Evolutionary conservation across 2,888 invertebrate species (phyloP), one percentile per base, ranked within the genome.

Genomic region (Perizoma flavofasciatum): DNA sequence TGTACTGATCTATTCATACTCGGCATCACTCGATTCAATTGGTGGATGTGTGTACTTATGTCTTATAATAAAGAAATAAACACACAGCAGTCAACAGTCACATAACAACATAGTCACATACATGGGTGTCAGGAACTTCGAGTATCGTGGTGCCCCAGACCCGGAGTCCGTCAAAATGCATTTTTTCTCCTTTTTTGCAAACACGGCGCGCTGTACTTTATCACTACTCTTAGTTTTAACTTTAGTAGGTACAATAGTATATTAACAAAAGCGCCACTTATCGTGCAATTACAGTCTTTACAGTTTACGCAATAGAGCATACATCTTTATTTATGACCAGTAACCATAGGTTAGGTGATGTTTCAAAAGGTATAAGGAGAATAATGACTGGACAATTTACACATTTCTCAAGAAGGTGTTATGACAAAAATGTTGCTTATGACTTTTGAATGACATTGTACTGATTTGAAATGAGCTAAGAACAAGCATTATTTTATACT

Each of bases 181-280:
- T 22, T 37, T 37, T 37, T 37, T 5, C 37, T 7, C 5, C 4
- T 6, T 5, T 37, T 37, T 37, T 37, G 37, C 4, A 0, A 6
- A 37, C 37, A 37, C 37, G 5, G 5, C 5, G 37, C 37, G 5
- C 40, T 44, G 10, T 49, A 40, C 32, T 4, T 32, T 34, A 45
- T 39, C 0, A 44, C 47, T 43, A 54, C 51, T 48, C 58, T 37
- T 11, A 32, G 39, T 11, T 32, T 34, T 45, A 8, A 44, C 46
- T 22, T 37, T 37, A 54, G 40, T 61, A 61, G 56, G 56, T 62
- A 58, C 57, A 58, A 58, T 61, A 22, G 22, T 22, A 53, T 55
- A 58, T 62, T 58, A 60, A 63, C 60, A 63, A 63, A 63, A 58
- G 57, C 44, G 50, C 43, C 53, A 55, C 50, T 60, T 63, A 60